Conservation (phyloP, 2,888 invertebrate genomes). For the Drosophila affinis region DNA sequence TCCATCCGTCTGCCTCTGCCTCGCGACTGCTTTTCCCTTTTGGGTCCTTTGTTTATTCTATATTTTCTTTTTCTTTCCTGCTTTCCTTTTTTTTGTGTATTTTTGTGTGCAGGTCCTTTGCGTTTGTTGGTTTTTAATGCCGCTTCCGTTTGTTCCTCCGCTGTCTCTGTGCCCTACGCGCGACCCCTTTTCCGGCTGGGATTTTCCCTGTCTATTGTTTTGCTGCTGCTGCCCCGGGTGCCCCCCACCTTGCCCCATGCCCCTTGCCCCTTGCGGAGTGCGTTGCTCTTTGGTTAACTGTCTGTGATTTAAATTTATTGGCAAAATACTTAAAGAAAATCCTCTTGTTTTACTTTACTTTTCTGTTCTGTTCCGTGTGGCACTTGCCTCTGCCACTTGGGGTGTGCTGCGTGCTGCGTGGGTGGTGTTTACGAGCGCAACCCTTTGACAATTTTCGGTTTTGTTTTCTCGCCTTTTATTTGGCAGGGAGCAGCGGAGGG, state of each 20-base stretch:
- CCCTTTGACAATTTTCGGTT: conserved; percentile 62
- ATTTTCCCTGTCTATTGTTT: conserved; percentile 13
- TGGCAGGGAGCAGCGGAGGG: not conserved
- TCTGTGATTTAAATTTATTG: conserved; percentile 80
- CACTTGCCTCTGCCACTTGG: conserved; percentile 6
- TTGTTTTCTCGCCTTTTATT: conserved; percentile 3
- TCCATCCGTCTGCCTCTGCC: no score
- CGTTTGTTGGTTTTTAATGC: conserved; percentile 34
- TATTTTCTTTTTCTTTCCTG: conserved; percentile 9
- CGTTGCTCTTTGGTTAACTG: conserved; percentile 27
- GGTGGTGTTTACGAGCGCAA: conserved; percentile 23
- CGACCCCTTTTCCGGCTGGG: not conserved
- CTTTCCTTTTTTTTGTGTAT: conserved; percentile 35
- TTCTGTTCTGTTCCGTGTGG: not conserved
- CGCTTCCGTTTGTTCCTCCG: conserved; percentile 8
- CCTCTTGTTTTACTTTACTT: conserved; percentile 40
- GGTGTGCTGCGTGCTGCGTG: not conserved
- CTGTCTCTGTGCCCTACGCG: not conserved
- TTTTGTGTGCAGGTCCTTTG: conserved; percentile 24
- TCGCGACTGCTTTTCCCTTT: conserved; percentile 12
- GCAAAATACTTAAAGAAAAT: conserved; percentile 80
- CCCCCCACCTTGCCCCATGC: not conserved
- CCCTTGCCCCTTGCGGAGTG: conserved; percentile 7
- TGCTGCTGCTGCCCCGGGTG: not conserved
- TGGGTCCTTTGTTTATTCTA: conserved; percentile 20